Conservation (phyloP, 2,797 vertebrate genomes). For the Molossus alvarezi region DNA sequence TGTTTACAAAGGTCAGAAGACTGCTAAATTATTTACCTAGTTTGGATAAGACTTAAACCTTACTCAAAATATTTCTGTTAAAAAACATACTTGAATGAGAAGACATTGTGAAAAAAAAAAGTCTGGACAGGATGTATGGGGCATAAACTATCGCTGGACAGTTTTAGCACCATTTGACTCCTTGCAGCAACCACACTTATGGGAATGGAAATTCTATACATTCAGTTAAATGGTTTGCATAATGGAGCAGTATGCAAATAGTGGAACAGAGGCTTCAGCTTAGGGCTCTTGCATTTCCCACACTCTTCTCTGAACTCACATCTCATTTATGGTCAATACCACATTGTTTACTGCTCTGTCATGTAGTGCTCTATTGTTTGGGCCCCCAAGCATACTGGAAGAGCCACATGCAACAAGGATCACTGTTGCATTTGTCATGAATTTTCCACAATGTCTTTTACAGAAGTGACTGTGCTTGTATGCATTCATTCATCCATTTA, state of each 20-base stretch:
- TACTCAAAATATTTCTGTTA: conserved; percentile 35
- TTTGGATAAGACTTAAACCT: conserved; percentile 28
- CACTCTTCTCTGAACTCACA: conserved; percentile 68
- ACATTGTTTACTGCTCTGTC: conserved; percentile 44
- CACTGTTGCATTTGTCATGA: background rate
- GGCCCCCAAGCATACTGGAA: background rate
- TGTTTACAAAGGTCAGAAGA: conserved; percentile 19
- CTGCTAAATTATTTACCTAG: background rate
- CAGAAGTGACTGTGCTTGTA: background rate
- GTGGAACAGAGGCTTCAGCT: conserved; percentile 46
- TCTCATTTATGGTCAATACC: conserved; percentile 71
- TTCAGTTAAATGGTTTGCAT: conserved; percentile 82
- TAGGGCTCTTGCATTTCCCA: conserved; percentile 73
- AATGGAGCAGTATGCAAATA: conserved; percentile 72
- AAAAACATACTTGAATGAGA: background rate
- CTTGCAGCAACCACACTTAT: conserved; percentile 67
- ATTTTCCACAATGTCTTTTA: background rate
- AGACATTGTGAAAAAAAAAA: background rate
- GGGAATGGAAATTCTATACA: conserved; percentile 80
- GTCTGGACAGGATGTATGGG: background rate
- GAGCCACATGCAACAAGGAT: background rate
- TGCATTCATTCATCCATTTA: background rate
- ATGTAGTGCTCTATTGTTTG: conserved; percentile 28
- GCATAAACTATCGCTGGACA: background rate
- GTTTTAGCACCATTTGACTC: conserved; percentile 24